Base-by-base conservation (phyloP, 2,797 vertebrate species). In the Eulemur mongoz region DNA sequence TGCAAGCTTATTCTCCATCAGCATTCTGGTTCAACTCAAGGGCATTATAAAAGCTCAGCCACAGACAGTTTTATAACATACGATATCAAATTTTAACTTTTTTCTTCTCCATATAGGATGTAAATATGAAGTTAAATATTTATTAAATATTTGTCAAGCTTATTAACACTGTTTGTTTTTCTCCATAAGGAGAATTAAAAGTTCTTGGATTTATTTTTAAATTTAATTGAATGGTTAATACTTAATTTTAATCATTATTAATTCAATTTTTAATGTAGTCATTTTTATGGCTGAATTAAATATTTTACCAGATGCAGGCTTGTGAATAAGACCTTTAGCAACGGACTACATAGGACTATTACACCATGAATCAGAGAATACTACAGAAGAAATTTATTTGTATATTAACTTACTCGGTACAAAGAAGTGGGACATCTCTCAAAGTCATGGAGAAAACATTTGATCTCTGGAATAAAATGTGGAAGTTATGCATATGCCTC, bases 11-110 rank as follows among this genome's bases (percentile, higher is more conserved):
- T 67, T 98, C 95, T 95, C 96, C 92, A 94, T 96, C 91, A n/a
- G 97, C 98, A 97, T 97, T 98, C 98, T 96, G 96, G 98, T 98
- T 98, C 82, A 92, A 94, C 93, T 94, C 98, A 98, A 98, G 97
- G 97, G 97, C 76, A 83, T 48, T 73, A 95, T 98, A 98, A 97
- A 96, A 97, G 89, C 92, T 89, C 69, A 95, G 90, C 92, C 87
- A 92, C 97, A 98, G 98, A 98, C 97, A 98, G 93, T 82, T 96
- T 97, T 95, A 98, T 97, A 98, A 95, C 82, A 95, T 94, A 97
- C 61, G 95, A 89, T 94, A 50, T 93, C 98, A 96, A 92, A 91
- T 89, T 88, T 97, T 98, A 98, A 98, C 98, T 97, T 98, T 98
- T 98, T 23, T 80, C 85, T 98, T 98, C 96, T 96, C 90, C 54